phyloP scores from a whole-genome alignment of 2,888 invertebrate species.

The Ichneumoninae sp. region DNA sequence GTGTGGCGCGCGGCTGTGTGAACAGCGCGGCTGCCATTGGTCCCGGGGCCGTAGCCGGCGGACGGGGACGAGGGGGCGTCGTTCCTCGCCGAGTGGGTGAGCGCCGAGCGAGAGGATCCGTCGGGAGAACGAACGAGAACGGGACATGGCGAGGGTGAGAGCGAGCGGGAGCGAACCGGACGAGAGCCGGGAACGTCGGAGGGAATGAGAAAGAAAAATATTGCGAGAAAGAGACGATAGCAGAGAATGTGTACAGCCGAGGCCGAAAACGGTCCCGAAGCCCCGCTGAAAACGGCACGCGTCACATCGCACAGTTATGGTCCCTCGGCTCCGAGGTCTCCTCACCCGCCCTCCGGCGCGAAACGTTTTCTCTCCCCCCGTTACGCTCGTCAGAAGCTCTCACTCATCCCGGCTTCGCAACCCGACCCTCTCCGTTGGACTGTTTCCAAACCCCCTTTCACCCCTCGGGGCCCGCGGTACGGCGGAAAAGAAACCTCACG shows the following conservation, averaged over 20 bases:
- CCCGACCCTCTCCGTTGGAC: slow-evolving; percentile 34
- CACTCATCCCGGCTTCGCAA: slow-evolving; percentile 42
- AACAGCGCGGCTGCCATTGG: slow-evolving; percentile 73
- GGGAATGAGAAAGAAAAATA: slow-evolving; percentile 27
- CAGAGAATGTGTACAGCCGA: slow-evolving; percentile 52
- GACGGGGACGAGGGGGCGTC: slow-evolving; percentile 68
- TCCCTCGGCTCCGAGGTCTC: slow-evolving; percentile 64
- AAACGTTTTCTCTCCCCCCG: slow-evolving; percentile 50
- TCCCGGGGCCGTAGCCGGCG: slow-evolving; percentile 74
- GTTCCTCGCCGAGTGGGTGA: slow-evolving; percentile 45
- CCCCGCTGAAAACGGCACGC: slow-evolving; percentile 82
- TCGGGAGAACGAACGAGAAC: not conserved
- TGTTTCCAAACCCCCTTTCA: slow-evolving; percentile 48
- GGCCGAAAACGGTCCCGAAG: slow-evolving; percentile 79
- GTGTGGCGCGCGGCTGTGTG: slow-evolving; percentile 7
- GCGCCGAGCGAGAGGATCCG: slow-evolving; percentile 37
- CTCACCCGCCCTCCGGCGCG: slow-evolving; percentile 52
- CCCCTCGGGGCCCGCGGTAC: slow-evolving; percentile 16
- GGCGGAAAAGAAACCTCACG: slow-evolving; percentile 17
- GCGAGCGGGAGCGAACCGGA: slow-evolving; percentile 35
- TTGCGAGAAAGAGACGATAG: slow-evolving; percentile 44
- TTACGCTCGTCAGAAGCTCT: slow-evolving; percentile 44
- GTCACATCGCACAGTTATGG: slow-evolving; percentile 77
- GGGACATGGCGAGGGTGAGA: slow-evolving; percentile 53
- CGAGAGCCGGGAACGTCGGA: slow-evolving; percentile 56